Base-by-base conservation (phyloP, 1,140 invertebrate species). In the Saccostrea glomerata region DNA sequence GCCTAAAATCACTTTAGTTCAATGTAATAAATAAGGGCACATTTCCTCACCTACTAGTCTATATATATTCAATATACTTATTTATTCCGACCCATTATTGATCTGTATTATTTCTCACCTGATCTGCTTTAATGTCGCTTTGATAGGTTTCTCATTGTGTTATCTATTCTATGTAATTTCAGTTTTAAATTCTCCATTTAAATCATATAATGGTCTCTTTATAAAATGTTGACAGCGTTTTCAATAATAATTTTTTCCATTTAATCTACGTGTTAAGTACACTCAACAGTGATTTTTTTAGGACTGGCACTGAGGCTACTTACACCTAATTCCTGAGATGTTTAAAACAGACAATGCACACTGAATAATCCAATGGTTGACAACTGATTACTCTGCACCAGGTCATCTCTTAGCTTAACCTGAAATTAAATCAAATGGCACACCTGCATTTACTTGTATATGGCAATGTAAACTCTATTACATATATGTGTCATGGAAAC, bases 121-220 rank as follows among this genome's bases (percentile, higher is more conserved):
- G 70, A 36, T 77, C 70, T 77, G 13, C 13, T 77, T 77, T 77
- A 23, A 66, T 66, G 30, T 30, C 25, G 11, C 70, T 30, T 30
- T 77, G 70, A 36, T 36, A 77, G 25, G 11, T 15, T 15, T 77
- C n/a, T 9, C 70, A 77, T 77, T 77, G 70, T 77, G 25, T 36
- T 77, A 73, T 30, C 30, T 77, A 77, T 77, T 77, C 25, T 77
- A 25, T 36, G 70, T 77, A 77, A 77, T 77, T 77, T 77, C 30
- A 36, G 23, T 77, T 77, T 77, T 77, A 77, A 77, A 77, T 77
- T 77, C 70, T 77, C 70, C 70, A 77, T 77, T 77, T 77, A 66
- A 66, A 66, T 66, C 60, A 66, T 23, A 63, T 63, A 77, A 77
- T 77, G 70, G 70, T 77, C 70, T 77, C 25, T 77, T 17, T 77